A percentile compares a stretch with the other conserved stretches of the same genome.
Evolutionary conservation across 2,888 invertebrate genomes (phyloP).

Genomic region (Helicoverpa assulta): DNA sequence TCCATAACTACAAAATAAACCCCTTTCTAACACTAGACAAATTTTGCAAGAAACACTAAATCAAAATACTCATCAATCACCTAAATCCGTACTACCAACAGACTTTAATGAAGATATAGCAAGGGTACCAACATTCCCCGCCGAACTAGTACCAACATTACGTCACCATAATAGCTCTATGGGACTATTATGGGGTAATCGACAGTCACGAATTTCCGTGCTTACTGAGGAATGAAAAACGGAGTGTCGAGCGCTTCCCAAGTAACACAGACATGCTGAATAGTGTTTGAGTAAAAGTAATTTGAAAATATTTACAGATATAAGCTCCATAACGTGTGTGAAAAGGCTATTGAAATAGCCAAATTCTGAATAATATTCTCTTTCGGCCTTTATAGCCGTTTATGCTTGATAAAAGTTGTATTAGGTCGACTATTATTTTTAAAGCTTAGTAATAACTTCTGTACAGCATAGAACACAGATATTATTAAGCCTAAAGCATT

Average conservation of each 20-base stretch:
- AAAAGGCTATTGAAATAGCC: too few species aligned
- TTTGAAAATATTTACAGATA: too few species aligned
- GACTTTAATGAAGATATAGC: conserved; percentile 31
- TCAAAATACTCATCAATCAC: neutral
- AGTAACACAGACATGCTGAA: too few species aligned
- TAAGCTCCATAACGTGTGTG: too few species aligned
- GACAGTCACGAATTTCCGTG: conserved; percentile 54
- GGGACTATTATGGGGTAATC: conserved; percentile 49
- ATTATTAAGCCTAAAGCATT: too few species aligned
- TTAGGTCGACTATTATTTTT: too few species aligned
- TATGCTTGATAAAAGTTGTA: too few species aligned
- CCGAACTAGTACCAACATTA: conserved; percentile 35
- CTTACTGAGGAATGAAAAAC: conserved; percentile 31
- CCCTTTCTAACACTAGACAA: neutral
- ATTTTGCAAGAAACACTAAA: neutral
- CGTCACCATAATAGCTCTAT: conserved; percentile 44
- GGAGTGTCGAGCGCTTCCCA: conserved; percentile 33
- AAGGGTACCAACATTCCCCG: conserved; percentile 29
- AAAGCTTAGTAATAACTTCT: too few species aligned
- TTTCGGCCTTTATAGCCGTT: too few species aligned
- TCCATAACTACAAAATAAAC: neutral
- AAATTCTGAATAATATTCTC: too few species aligned
- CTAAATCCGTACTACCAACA: conserved; percentile 1
- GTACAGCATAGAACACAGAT: too few species aligned
- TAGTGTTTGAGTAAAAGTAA: too few species aligned